A percentile compares a stretch with the other conserved stretches of the same genome.
Evolutionary conservation across 2,113 vertebrate genomes (phyloP).

Genomic region (Gobio gobio): DNA sequence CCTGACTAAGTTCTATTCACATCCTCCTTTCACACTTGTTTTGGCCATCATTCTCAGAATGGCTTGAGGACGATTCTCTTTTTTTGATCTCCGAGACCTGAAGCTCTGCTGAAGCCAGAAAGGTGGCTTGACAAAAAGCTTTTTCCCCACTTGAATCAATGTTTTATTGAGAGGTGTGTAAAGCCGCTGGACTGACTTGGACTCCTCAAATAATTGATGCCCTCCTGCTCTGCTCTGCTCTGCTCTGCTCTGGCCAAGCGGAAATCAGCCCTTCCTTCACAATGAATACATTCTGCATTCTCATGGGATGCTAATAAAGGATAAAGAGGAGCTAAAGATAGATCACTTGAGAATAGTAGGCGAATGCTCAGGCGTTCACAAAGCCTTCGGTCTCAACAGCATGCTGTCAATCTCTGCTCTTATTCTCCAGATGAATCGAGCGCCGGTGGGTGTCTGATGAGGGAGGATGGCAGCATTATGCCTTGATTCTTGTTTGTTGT

Average conservation of each 20-base stretch:
- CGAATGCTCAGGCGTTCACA: neutral
- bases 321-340: conserved; percentile 31
- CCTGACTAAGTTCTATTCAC: neutral
- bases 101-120: conserved; percentile 9
- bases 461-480: conserved; percentile 40
- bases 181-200: neutral
- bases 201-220: conserved; percentile 19
- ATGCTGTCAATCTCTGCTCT: conserved; percentile 29
- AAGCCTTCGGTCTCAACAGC: neutral
- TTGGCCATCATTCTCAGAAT: neutral
- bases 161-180: conserved; percentile 48
- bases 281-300: neutral
- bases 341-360: conserved; percentile 1
- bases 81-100: conserved; percentile 13
- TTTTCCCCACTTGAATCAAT: conserved; percentile 42
- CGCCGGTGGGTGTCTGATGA: conserved; percentile 11
- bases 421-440: conserved; percentile 23
- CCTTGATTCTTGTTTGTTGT: conserved; percentile 45
- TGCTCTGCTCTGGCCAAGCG: conserved; percentile 6
- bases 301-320: conserved; percentile 7
- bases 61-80: neutral
- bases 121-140: conserved; percentile 41
- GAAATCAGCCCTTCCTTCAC: neutral
- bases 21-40: neutral
- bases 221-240: neutral